Evolutionary conservation across 2,888 invertebrate genomes (phyloP).

Genomic region (Aquatica leii): DNA sequence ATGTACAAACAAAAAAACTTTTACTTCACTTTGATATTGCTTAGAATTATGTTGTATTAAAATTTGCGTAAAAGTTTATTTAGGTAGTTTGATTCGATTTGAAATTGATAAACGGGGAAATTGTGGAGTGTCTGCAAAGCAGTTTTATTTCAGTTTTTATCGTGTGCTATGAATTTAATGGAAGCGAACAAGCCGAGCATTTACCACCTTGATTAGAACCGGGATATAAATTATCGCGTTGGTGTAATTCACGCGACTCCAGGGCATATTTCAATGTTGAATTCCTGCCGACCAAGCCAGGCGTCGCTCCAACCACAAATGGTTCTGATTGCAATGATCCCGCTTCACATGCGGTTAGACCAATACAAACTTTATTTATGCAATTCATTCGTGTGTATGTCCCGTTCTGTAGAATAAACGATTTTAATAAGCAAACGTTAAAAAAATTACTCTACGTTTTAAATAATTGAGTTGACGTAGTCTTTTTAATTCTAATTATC

Average conservation of each 20-base stretch:
- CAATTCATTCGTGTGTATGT: constrained; percentile 32
- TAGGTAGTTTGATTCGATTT: constrained; percentile 20
- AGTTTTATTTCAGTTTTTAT: constrained; percentile 40
- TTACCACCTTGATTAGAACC: constrained; percentile 59
- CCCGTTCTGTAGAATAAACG: constrained; percentile 28
- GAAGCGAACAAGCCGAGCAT: constrained; percentile 54
- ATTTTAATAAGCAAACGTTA: constrained; percentile 33
- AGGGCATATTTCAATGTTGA: constrained; percentile 56
- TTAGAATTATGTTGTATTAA: not conserved
- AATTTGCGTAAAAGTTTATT: constrained; percentile 8
- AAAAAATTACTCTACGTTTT: constrained; percentile 29
- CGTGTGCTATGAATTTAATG: constrained; percentile 52
- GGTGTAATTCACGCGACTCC: constrained; percentile 56
- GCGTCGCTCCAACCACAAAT: constrained; percentile 48
- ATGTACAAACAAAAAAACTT: no score
- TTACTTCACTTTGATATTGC: no score
- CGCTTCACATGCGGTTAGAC: constrained; percentile 39
- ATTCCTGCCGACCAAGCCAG: constrained; percentile 45
- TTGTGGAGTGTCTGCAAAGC: constrained; percentile 29
- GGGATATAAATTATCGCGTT: constrained; percentile 57
- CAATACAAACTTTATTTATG: constrained; percentile 36
- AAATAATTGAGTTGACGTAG: constrained; percentile 35
- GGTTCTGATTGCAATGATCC: constrained; percentile 50
- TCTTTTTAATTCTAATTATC: constrained; percentile 42
- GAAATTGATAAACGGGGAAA: constrained; percentile 26